A percentile compares a stretch with the other conserved stretches of the same genome.
These are phyloP conservation scores for Dastarcus helophoroides DNA, from an alignment of 2,888 invertebrate species.

Conservation along the genomic window DNA sequence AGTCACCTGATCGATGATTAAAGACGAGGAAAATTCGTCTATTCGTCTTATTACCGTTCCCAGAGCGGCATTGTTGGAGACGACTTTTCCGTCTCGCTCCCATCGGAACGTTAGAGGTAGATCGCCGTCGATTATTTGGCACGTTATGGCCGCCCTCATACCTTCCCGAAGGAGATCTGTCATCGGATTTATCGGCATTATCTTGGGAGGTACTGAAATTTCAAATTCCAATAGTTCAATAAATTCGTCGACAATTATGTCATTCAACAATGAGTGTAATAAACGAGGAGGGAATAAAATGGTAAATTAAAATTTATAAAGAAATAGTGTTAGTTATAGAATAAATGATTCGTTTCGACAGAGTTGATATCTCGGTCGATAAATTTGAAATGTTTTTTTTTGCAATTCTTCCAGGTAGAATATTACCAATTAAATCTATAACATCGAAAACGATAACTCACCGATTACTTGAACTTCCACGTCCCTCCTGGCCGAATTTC, in stretches of 20 bases:
- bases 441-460: conserved; percentile 31
- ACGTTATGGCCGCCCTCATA: conserved; percentile 80
- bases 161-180: conserved; percentile 71
- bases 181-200: conserved; percentile 72
- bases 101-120: conserved; percentile 83
- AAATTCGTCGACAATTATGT: too few species aligned
- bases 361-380: too few species aligned
- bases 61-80: conserved; percentile 38
- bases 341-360: too few species aligned
- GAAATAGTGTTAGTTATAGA: too few species aligned
- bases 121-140: conserved; percentile 86
- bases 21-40: conserved; percentile 76
- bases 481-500: conserved; percentile 63
- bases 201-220: conserved; percentile 68
- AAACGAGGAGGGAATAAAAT: too few species aligned
- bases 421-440: too few species aligned
- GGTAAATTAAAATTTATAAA: too few species aligned
- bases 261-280: too few species aligned
- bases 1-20: conserved; percentile 76
- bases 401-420: too few species aligned
- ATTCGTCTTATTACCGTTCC: conserved; percentile 49
- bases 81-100: conserved; percentile 76
- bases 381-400: too few species aligned
- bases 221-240: too few species aligned
- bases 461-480: conserved; percentile 66